A percentile compares a stretch with the other conserved stretches of the same genome.
phyloP scores from a whole-genome alignment of 2,797 vertebrate genomes.

The Catharus ustulatus region DNA sequence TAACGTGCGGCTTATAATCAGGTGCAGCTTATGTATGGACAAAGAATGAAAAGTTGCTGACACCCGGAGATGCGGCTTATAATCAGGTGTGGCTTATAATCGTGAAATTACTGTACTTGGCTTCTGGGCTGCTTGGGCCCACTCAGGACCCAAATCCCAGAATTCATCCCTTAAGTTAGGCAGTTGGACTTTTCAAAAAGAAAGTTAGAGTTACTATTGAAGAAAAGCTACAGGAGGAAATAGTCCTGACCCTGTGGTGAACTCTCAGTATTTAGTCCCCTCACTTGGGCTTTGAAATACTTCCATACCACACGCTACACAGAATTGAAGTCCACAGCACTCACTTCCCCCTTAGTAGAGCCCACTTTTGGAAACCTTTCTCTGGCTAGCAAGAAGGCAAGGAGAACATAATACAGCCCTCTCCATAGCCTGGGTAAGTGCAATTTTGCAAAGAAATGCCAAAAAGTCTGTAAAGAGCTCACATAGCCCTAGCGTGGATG shows the following conservation, averaged over 20 bases:
- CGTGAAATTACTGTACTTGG: not conserved
- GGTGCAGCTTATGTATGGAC: too few relatives aligned
- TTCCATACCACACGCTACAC: not conserved
- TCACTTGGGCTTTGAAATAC: not conserved
- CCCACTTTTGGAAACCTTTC: not conserved
- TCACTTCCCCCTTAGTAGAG: too few relatives aligned
- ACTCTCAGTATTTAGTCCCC: not conserved
- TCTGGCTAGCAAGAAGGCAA: not conserved
- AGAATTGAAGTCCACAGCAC: not conserved
- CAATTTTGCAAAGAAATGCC: not conserved
- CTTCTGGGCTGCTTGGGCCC: not conserved
- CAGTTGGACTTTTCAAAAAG: not conserved
- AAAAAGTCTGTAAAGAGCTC: not conserved
- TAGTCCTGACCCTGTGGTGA: not conserved
- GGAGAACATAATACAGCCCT: not conserved
- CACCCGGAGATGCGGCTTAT: too few relatives aligned
- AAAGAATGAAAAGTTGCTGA: too few relatives aligned
- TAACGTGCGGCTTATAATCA: too few relatives aligned
- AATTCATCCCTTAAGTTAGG: not conserved
- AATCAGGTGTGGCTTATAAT: too few relatives aligned
- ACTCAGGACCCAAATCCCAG: not conserved
- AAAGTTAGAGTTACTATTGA: not conserved
- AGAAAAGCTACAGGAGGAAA: not conserved
- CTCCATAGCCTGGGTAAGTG: not conserved
- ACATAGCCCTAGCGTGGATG: fast-evolving